Base-by-base conservation (phyloP, 2,888 invertebrate species). In the Drosophila prostipennis region DNA sequence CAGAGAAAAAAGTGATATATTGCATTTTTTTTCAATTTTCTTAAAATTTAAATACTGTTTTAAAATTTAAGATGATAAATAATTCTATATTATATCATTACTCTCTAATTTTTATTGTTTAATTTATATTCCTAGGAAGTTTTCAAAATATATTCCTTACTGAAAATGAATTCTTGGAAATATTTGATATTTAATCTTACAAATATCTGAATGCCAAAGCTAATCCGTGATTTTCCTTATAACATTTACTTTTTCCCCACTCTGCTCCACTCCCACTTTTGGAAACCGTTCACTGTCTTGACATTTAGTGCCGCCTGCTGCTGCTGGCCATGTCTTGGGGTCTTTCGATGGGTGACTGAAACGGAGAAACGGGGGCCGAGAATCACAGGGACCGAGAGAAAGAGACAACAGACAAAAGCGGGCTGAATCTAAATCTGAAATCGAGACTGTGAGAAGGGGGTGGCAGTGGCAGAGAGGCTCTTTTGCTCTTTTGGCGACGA, bases 251-350 rank as follows among this genome's bases (percentile, higher is more conserved):
- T 45, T 54, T 11, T 5, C 32, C 8, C 29, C 8, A 8, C 29
- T 32, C 26, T 10, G 3, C 37, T 48, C 32, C 48, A 48, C 48
- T 48, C 48, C 48, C 48, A 48, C 32, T 48, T 13, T 48, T 34
- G 34, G 49, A 72, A 79, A 76, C 74, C 77, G 82, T 79, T 87
- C 70, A 65, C 61, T 82, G 48, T 76, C 80, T 67, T 82, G 82
- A 82, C 82, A 82, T 88, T 82, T 87, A 82, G 73, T 86, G 83
- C 84, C 80, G 75, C 79, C 75, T 85, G 81, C 29, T 29, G 29
- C 59, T 76, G 78, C 48, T 32, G 34, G 34, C 48, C 63, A 56
- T 56, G 71, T 72, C 74, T 84, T 61, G 48, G 53, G 72, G 72
- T 61, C 76, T 74, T 78, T 84, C 74, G 63, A 69, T 54, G 36